A percentile compares a stretch with the other conserved stretches of the same genome.
Evolutionary conservation across 2,888 invertebrate species (phyloP).

Genomic region (Melinaea menophilus): DNA sequence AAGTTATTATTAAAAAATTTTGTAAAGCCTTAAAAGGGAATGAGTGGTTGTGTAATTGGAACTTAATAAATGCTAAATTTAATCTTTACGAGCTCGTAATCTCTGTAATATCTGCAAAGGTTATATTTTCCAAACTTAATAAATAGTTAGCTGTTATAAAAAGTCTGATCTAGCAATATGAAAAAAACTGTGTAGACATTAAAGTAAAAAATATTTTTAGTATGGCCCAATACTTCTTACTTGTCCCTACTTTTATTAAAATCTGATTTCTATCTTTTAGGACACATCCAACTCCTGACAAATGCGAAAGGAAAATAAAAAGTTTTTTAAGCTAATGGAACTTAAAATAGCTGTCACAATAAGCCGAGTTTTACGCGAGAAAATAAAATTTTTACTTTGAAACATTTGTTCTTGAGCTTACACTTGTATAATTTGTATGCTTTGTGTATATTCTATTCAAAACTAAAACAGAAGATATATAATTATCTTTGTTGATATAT

Average conservation of each 20-base stretch:
- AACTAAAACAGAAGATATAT: background rate
- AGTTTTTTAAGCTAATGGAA: slow-evolving; percentile 6
- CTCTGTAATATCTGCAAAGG: too few relatives aligned
- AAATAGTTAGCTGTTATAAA: too few relatives aligned
- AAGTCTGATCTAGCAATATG: too few relatives aligned
- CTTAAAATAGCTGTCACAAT: slow-evolving; percentile 6
- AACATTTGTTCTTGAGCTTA: background rate
- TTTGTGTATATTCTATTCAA: background rate
- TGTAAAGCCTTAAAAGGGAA: too few relatives aligned
- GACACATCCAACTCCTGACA: slow-evolving; percentile 1
- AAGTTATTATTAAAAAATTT: background rate
- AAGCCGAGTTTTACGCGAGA: background rate
- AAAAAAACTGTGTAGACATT: too few relatives aligned
- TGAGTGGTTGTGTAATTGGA: too few relatives aligned
- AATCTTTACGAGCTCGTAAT: too few relatives aligned
- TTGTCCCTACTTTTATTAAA: background rate
- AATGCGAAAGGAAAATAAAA: slow-evolving; percentile 1
- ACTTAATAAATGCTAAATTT: too few relatives aligned
- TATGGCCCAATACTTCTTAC: too few relatives aligned
- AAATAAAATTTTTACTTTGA: slow-evolving; percentile 5
- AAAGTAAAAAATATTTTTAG: too few relatives aligned
- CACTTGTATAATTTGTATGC: background rate
- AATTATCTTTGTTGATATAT: too few relatives aligned
- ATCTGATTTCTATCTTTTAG: background rate
- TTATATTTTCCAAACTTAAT: too few relatives aligned